phyloP scores from a whole-genome alignment of 2,113 vertebrate species.

The Chaetodon auriga region DNA sequence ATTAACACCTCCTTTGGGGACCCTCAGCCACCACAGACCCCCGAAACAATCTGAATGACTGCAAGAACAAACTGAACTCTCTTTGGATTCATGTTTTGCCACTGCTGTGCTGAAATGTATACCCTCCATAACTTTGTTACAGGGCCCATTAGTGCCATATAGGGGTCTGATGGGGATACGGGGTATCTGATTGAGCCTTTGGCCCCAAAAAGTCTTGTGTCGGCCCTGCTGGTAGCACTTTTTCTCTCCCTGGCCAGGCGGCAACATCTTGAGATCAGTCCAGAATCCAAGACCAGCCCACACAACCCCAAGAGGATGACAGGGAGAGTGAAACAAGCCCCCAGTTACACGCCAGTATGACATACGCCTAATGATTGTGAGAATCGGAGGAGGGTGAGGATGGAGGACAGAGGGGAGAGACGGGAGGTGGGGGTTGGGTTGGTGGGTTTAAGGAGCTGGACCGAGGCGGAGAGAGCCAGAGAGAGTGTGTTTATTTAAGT shows the following conservation, averaged over 20 bases:
- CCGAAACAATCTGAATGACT: neutral
- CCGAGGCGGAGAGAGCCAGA: slow-evolving; percentile 37
- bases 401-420: slow-evolving; percentile 35
- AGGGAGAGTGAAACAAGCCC: slow-evolving; percentile 60
- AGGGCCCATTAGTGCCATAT: neutral
- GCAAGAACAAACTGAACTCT: neutral
- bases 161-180: neutral
- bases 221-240: slow-evolving; percentile 34
- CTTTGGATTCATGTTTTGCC: neutral
- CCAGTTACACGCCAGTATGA: slow-evolving; percentile 51
- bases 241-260: slow-evolving; percentile 36
- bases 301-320: slow-evolving; percentile 67
- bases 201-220: slow-evolving; percentile 13
- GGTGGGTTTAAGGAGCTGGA: slow-evolving; percentile 16
- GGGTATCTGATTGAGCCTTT: slow-evolving; percentile 1
- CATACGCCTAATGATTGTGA: slow-evolving; percentile 70
- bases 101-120: neutral
- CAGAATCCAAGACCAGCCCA: slow-evolving; percentile 58
- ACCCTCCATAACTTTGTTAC: neutral
- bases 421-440: neutral
- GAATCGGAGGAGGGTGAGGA: slow-evolving; percentile 61
- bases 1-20: neutral
- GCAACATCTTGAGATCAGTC: slow-evolving; percentile 59
- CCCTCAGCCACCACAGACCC: neutral
- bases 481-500: slow-evolving; percentile 84